Evolutionary conservation across 2,888 invertebrate species (phyloP).

Genomic region (Autographa gamma): DNA sequence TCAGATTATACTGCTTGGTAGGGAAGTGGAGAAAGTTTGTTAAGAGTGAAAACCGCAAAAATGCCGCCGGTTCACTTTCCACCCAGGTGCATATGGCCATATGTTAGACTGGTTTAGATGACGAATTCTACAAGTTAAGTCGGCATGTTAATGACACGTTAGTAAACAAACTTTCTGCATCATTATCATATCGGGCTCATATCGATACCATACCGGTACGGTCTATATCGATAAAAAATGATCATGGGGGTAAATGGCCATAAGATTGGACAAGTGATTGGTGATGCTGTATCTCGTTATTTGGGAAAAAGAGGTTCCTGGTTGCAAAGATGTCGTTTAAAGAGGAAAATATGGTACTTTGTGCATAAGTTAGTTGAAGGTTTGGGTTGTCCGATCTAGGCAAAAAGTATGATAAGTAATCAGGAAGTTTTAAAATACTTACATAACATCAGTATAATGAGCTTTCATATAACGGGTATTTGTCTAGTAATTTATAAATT

Average conservation of each 20-base stretch:
- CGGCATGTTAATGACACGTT: slow-evolving; percentile 43
- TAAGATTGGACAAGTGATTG: not conserved
- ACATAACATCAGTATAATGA: too few relatives aligned
- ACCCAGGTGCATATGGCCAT: slow-evolving; percentile 68
- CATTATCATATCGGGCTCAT: slow-evolving; percentile 1
- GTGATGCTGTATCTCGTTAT: not conserved
- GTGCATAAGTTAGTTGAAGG: not conserved
- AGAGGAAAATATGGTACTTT: not conserved
- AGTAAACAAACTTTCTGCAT: slow-evolving; percentile 49
- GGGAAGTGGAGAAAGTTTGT: slow-evolving; percentile 73
- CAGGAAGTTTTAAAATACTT: not conserved
- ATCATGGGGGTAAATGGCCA: not conserved
- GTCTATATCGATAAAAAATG: not conserved
- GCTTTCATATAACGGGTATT: too few relatives aligned
- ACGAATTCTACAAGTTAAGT: slow-evolving; percentile 56
- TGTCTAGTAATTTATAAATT: too few relatives aligned
- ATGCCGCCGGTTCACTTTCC: slow-evolving; percentile 80
- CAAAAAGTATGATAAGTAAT: not conserved
- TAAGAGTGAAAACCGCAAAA: slow-evolving; percentile 79
- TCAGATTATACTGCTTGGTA: slow-evolving; percentile 33
- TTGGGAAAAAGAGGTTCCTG: not conserved
- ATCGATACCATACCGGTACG: not conserved
- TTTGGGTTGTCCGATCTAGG: not conserved
- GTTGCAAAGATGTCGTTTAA: not conserved
- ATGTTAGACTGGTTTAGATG: slow-evolving; percentile 73